Percentiles rank a stretch among this genome's conserved stretches.
Evolutionary conservation across 2,888 invertebrate genomes (phyloP).

Genomic region (Sisyra nigra): DNA sequence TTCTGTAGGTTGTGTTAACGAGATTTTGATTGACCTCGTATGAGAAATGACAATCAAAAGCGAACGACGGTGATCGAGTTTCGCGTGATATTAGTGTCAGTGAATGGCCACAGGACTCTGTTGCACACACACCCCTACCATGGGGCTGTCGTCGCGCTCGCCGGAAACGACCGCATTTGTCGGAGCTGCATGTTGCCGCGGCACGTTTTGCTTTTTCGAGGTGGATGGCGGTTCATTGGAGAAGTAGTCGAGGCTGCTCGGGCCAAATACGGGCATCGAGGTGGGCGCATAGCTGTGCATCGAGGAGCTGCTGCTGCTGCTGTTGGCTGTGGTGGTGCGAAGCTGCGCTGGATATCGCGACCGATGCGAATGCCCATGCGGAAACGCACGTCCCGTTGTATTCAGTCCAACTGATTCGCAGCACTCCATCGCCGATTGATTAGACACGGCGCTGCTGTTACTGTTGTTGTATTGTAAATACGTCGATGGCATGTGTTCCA

Average conservation of each 20-base stretch:
- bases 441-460: slow-evolving; percentile 19
- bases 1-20: no score
- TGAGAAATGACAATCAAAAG: no score
- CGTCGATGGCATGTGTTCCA: slow-evolving; percentile 14
- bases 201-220: slow-evolving; percentile 14
- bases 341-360: slow-evolving; percentile 18
- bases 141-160: slow-evolving; percentile 56
- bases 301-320: slow-evolving; percentile 23
- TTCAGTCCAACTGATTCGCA: slow-evolving; percentile 43
- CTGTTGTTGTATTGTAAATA: slow-evolving; percentile 16
- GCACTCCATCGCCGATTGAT: slow-evolving; percentile 49
- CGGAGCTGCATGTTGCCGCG: slow-evolving; percentile 18
- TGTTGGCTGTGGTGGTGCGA: slow-evolving; percentile 15
- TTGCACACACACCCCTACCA: slow-evolving; percentile 81
- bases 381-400: slow-evolving; percentile 14
- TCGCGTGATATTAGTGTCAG: slow-evolving; percentile 23
- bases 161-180: slow-evolving; percentile 22
- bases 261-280: slow-evolving; percentile 26
- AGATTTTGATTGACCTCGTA: no score
- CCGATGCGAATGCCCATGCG: slow-evolving; percentile 11
- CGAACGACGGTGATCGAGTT: no score
- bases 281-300: slow-evolving; percentile 28
- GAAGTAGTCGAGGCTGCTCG: slow-evolving; percentile 23
- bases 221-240: slow-evolving; percentile 13
- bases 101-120: slow-evolving; percentile 90